Evolutionary conservation across 2,113 vertebrate genomes (phyloP).

Genomic region (Monarcha castaneiventris): DNA sequence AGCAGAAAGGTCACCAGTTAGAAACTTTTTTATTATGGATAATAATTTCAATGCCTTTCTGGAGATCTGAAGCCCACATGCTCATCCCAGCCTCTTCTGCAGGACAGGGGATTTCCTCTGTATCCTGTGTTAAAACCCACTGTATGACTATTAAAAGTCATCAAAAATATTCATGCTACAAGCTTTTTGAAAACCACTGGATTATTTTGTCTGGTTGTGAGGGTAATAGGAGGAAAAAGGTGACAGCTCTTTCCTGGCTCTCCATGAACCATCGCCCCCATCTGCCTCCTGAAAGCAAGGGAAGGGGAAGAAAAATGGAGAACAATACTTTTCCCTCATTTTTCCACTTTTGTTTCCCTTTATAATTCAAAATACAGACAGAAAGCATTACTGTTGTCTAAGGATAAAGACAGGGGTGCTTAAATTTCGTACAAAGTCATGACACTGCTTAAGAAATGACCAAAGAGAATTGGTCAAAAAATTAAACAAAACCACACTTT

Average conservation of each 20-base stretch:
- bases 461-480: background rate
- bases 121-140: background rate
- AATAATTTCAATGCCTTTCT: background rate
- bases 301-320: background rate
- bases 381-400: background rate
- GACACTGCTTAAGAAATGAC: background rate
- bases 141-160: background rate
- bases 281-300: background rate
- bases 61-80: background rate
- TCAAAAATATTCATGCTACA: background rate
- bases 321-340: background rate
- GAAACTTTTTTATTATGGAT: background rate
- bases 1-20: background rate
- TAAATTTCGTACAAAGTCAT: background rate
- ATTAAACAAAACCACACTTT: background rate
- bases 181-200: background rate
- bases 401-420: background rate
- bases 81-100: background rate
- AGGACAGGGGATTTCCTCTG: background rate
- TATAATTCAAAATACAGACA: background rate
- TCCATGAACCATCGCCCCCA: rapidly evolving
- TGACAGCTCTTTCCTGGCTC: background rate
- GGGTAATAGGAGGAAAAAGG: background rate
- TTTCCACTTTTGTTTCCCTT: background rate
- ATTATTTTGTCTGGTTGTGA: background rate